Evolutionary conservation across 2,888 invertebrate species (phyloP).

Genomic region (Eupithecia subumbrata): DNA sequence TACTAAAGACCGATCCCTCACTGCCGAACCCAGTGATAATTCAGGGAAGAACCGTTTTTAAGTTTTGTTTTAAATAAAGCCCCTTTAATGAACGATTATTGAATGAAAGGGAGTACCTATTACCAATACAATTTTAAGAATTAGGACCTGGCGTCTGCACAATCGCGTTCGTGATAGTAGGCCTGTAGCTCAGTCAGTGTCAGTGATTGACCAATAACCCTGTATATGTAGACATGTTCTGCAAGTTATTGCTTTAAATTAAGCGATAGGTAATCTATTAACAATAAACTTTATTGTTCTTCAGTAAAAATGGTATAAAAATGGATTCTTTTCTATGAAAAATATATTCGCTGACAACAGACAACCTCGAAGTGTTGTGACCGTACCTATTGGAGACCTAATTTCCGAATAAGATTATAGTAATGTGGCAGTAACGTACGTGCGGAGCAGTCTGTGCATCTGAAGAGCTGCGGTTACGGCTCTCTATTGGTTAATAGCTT

Average conservation of each 20-base stretch:
- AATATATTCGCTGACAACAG: neutral
- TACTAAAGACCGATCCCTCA: too few relatives aligned
- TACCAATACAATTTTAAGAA: too few relatives aligned
- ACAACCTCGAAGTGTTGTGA: constrained; percentile 3
- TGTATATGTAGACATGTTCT: neutral
- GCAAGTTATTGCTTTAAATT: neutral
- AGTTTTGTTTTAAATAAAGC: too few relatives aligned
- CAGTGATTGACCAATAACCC: too few relatives aligned
- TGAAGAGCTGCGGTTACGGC: constrained; percentile 29
- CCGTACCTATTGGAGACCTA: constrained; percentile 45
- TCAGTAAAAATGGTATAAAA: neutral
- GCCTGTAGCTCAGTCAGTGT: too few relatives aligned
- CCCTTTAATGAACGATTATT: too few relatives aligned
- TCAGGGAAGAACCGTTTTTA: too few relatives aligned
- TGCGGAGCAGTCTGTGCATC: constrained; percentile 29
- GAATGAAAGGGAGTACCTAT: too few relatives aligned
- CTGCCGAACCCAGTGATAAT: too few relatives aligned
- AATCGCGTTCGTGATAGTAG: too few relatives aligned
- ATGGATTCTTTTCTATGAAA: constrained; percentile 13
- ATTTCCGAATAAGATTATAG: constrained; percentile 53
- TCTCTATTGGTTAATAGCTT: constrained; percentile 33
- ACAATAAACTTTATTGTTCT: neutral
- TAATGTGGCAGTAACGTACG: constrained; percentile 44
- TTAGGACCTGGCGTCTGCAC: too few relatives aligned
- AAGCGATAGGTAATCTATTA: neutral